These are phyloP conservation scores for Bryconaethiops microstoma DNA, from an alignment of 2,797 vertebrate species.

Conservation along the genomic window DNA sequence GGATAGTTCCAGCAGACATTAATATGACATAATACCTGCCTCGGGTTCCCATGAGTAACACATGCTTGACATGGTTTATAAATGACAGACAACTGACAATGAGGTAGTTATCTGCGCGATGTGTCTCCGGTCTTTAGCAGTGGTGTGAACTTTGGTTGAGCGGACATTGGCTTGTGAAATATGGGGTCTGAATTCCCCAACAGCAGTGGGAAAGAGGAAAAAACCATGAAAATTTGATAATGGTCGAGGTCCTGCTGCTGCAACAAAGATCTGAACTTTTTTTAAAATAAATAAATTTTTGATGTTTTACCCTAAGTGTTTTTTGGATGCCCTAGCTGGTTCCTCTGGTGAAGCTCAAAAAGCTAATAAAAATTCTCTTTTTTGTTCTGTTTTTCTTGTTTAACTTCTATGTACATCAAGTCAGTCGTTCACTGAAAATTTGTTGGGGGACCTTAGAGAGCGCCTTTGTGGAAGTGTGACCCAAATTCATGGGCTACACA, in stretches of 20 bases:
- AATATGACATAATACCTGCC: constrained; percentile 30
- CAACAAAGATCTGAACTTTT: neutral
- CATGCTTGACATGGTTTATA: neutral
- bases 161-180: neutral
- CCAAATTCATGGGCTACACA: constrained; percentile 40
- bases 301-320: neutral
- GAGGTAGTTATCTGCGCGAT: neutral
- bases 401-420: neutral
- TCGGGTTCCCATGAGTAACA: neutral
- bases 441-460: constrained; percentile 27
- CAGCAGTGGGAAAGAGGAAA: constrained; percentile 14
- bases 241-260: constrained; percentile 25
- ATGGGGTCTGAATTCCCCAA: constrained; percentile 59
- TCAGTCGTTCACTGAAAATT: neutral
- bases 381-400: neutral
- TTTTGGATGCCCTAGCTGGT: neutral
- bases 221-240: constrained; percentile 27
- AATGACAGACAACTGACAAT: constrained; percentile 14
- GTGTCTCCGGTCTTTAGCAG: neutral
- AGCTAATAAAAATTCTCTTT: constrained; percentile 10
- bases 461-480: constrained; percentile 21
- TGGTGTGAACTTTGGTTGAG: constrained; percentile 7
- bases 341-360: neutral
- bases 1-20: constrained; percentile 12
- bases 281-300: neutral